Base-by-base conservation (phyloP, 2,888 invertebrate genomes). In the Synanthedon tipuliformis region DNA sequence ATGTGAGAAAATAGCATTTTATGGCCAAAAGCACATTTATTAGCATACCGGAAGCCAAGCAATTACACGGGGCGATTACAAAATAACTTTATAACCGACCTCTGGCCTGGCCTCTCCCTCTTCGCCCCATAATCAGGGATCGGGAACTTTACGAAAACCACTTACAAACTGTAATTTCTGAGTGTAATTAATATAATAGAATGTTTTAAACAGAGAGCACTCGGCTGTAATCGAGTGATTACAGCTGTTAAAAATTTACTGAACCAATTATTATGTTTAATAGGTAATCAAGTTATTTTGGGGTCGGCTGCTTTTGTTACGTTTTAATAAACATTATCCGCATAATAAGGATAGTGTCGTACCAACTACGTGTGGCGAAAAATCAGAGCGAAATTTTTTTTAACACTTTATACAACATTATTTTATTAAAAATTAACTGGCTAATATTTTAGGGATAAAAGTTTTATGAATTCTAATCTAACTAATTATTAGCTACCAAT, bases 141-240 rank as follows among this genome's bases (percentile, higher is more conserved):
- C 66, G 69, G 66, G 66, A 74, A 74, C 65, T 73, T 73, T 65
- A 68, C 66, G 60, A 60, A 66, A 68, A 65, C 64, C 69, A 68
- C 73, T 68, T 72, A 62, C 62, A 58, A 68, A 65, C 62, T 66
- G 66, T 65, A 68, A 68, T 71, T 71, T 69, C 15, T 13, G 63
- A 67, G 65, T 65, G 64, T 70, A 71, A 75, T 75, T 73, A 73
- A 75, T 71, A 69, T 68, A 63, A 63, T 60, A 59, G 53, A 65
- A 57, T 53, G 58, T 56, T 55, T 59, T 55, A 58, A 57, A 57
- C 55, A 58, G 61, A 60, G 55, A 53, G 54, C 56, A 57, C 55
- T 57, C 51, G 52, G 59, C 40, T 55, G 58, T 57, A 59, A 63
- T 61, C 53, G 56, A 53, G 57, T 57, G 56, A 60, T 64, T 62